Evolutionary conservation across 2,888 invertebrate genomes (phyloP), one percentile per base, ranked within the genome.

Genomic region (Eilema griseolum): DNA sequence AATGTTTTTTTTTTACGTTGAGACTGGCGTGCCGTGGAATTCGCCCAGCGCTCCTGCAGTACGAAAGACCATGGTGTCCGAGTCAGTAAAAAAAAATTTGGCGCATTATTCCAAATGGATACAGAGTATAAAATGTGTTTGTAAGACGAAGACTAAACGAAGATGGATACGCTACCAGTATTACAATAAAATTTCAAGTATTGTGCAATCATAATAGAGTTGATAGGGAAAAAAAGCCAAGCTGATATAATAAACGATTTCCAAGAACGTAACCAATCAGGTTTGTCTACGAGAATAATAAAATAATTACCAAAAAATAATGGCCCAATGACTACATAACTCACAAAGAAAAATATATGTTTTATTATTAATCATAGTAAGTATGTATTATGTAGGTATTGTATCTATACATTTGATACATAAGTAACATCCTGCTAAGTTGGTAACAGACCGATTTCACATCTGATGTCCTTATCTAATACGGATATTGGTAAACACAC

Each of bases 361-460:
- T 20, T 46, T 46, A 52, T 52, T 52, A 52, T 52, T 52, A 10
- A 52, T 0, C 16, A 7, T 46, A 46, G 20, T 4, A 1, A 46
- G 20, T 20, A 46, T 46, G 5, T 46, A 37, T 8, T 33, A 5
- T 33, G 33, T 10, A 33, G 0, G 1, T 12, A 24, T 33, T 33
- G 33, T 16, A 16, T 16, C 1, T 16, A 16, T 26, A 26, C 1
- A 59, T 26, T 26, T 26, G 59, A 59, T 59, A 59, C 16, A 1
- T 26, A 16, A 26, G 16, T 20, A 8, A 59, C 16, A 26, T 26
- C 59, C 16, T 59, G 52, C 52, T 20, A 20, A 20, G 59, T 64
- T 64, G 16, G 14, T 3, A 12, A n/a, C n/a, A 24, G 56, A 59
- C 46, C 41, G 20, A 46, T 63, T 63, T 63, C 63, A 63, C 46